Base-by-base conservation (phyloP, 2,888 invertebrate species). In the Teinopalpus imperialis region DNA sequence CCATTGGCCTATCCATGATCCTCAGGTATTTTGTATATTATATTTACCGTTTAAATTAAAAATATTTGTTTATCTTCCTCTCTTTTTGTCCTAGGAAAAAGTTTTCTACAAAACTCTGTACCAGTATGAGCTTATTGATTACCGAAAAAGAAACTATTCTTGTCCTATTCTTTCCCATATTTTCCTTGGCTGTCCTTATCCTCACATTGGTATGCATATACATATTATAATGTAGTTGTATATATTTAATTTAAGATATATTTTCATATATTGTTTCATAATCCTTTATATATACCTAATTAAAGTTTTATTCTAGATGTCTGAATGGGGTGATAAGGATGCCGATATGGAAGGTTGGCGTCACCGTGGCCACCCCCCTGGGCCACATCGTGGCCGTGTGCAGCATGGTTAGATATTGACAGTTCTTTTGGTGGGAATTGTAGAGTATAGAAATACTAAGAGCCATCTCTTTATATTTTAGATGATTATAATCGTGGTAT, bases 321-420 rank as follows among this genome's bases (percentile, higher is more conserved):
- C 70, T 66, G 89, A 89, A 61, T 89, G 89, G 89, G 81, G 74
- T 76, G 89, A 89, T 52, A 88, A 89, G 64, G 89, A 88, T 29
- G 69, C 74, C 13, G 88, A 89, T 21, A 72, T 83, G 53, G 89
- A 89, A 53, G 72, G 79, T 45, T 89, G 89, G 89, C 89, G 85
- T 61, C 86, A 85, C 52, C 78, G 88, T 49, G 83, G 86, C 31
- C 87, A 81, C 55, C 75, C 65, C 6, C 40, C 90, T 78, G 87
- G 75, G 63, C 59, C 80, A 57, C 75, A 89, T 31, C 92, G 92
- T 58, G 91, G 90, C 16, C 65, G 76, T 24, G 72, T 76, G 67
- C n/a, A n/a, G n/a, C 82, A 81, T 69, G 82, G 87, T 85, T 51
- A 62, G 52, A 35, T 32, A 27, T 32, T 29, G 40, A 24, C 8